Base-by-base conservation (phyloP, 2,113 vertebrate genomes). In the Ciconia maguari region DNA sequence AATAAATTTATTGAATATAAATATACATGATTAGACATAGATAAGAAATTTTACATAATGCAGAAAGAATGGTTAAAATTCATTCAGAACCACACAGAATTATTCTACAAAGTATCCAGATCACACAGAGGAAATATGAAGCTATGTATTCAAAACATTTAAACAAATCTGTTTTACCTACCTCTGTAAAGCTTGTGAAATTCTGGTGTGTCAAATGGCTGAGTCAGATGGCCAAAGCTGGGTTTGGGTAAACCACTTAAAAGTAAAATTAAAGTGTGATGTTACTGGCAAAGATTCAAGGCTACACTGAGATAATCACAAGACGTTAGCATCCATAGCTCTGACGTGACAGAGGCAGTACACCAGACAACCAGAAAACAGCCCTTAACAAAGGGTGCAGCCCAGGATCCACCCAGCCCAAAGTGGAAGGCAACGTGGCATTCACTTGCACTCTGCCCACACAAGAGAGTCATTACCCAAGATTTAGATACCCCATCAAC, bases 131-230 rank as follows among this genome's bases (percentile, higher is more conserved):
- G 32, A 66, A 54, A 87, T 12, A 11, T 0, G 7, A 57, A 77
- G 18, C 36, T 30, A 55, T 10, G 29, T 17, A 58, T 49, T 72
- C 24, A 92, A 36, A 83, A 20, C 21, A 30, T 38, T 44, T 21
- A 7, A 54, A 61, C 38, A 32, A 62, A 60, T 30, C 19, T 49
- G 16, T 49, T 95, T 89, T 72, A 94, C 97, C 83, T 96, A 99
- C 99, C 99, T 99, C 98, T 98, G 98, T 99, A 99, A 92, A 99
- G 98, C 94, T 98, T 99, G 98, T 98, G 99, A 98, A 99, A 99
- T 74, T 98, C 97, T 36, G 99, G 98, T 7, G 99, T 99, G 91
- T 99, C 98, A 44, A 99, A 99, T 48, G 99, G 99, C 94, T 99
- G 98, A 95, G 98, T 98, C 91, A 99, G 97, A 75, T 99, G 97